Evolutionary conservation across 1,140 invertebrate species (phyloP).

Genomic region (Epicauta chinensis): DNA sequence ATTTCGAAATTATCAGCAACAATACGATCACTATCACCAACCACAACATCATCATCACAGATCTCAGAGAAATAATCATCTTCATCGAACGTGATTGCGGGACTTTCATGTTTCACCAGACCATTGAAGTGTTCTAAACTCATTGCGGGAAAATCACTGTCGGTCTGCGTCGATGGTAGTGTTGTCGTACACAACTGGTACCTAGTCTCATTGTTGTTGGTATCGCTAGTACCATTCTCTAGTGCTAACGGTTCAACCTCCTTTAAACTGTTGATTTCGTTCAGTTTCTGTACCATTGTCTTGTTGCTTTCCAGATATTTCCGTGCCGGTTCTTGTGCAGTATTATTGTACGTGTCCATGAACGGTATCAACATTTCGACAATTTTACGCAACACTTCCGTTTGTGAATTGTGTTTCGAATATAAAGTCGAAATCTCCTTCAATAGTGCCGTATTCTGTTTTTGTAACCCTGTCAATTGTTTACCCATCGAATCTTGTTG

Average conservation of each 20-base stretch:
- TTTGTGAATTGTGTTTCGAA: constrained; percentile 26
- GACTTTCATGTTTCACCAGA: background rate
- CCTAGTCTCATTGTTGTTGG: background rate
- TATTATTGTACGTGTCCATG: constrained; percentile 13
- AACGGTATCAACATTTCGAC: constrained; percentile 29
- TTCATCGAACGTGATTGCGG: too few species aligned
- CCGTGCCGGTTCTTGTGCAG: background rate
- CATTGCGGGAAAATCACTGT: background rate
- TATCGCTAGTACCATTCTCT: background rate
- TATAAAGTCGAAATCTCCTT: constrained; percentile 23
- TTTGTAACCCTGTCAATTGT: constrained; percentile 21
- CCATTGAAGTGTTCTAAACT: background rate
- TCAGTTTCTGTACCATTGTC: background rate
- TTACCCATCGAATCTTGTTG: constrained; percentile 18
- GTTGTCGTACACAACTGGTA: background rate
- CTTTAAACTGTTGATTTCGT: background rate
- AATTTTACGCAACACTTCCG: constrained; percentile 26
- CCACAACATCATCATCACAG: too few species aligned
- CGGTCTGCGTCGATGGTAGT: background rate
- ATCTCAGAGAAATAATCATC: too few species aligned
- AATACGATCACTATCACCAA: too few species aligned
- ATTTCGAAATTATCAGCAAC: too few species aligned
- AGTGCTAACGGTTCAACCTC: background rate
- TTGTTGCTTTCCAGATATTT: background rate
- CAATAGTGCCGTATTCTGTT: constrained; percentile 27